Percentiles rank a stretch among this genome's conserved stretches.
These are phyloP conservation scores for Globodera ellingtonae DNA, from an alignment of 1,140 invertebrate species.

Conservation along the genomic window DNA sequence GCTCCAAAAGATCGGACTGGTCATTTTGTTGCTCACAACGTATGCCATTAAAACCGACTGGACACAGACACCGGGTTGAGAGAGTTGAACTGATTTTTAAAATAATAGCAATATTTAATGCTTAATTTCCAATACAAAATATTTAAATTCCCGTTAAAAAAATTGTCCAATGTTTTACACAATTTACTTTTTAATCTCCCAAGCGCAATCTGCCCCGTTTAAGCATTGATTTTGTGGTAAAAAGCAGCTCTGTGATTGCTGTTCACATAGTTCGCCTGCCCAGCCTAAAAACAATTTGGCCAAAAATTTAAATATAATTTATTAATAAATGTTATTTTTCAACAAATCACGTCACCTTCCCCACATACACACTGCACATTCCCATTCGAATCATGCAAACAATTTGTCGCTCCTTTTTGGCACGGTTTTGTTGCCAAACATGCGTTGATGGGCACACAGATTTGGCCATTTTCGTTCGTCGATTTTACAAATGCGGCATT, in stretches of 20 bases:
- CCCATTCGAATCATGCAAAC: neutral
- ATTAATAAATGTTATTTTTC: neutral
- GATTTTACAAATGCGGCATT: slow-evolving; percentile 16
- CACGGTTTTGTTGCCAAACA: slow-evolving; percentile 6
- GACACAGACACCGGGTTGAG: slow-evolving; percentile 12
- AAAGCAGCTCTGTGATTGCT: neutral
- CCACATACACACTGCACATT: neutral
- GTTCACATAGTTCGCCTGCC: slow-evolving; percentile 7
- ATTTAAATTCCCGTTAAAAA: too few relatives aligned
- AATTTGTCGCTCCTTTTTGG: neutral
- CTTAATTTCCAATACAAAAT: too few relatives aligned
- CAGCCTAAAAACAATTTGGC: neutral
- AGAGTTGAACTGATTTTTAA: neutral
- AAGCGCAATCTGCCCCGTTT: slow-evolving; percentile 27
- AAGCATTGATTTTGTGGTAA: slow-evolving; percentile 3
- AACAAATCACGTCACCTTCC: neutral
- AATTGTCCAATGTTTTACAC: neutral
- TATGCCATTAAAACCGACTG: slow-evolving; percentile 8
- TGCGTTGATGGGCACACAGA: neutral
- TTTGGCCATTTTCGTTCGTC: neutral
- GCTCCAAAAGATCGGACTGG: neutral
- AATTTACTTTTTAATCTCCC: neutral
- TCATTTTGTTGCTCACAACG: slow-evolving; percentile 11
- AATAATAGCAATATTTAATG: too few relatives aligned
- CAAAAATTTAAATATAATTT: neutral